These are phyloP conservation scores for Chionis minor DNA, from an alignment of 2,113 vertebrate genomes.

Conservation along the genomic window DNA sequence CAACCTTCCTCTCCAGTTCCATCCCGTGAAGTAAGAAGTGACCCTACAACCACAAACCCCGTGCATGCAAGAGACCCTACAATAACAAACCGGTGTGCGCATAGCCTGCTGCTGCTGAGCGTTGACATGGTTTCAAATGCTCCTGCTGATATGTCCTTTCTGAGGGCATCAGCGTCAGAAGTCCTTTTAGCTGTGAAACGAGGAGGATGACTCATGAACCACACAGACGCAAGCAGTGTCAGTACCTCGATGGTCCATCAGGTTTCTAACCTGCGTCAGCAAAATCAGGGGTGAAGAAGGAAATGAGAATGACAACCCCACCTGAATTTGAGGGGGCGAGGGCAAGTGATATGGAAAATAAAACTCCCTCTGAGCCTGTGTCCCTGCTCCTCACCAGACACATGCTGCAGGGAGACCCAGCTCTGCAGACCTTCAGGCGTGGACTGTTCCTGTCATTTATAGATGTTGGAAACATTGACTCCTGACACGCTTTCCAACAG, in stretches of 20 bases:
- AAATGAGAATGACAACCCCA: not conserved
- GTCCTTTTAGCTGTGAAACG: not conserved
- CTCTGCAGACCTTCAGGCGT: not conserved
- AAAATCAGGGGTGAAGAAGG: not conserved
- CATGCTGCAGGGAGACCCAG: not conserved
- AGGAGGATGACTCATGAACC: slow-evolving; percentile 25
- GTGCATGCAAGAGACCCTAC: not conserved
- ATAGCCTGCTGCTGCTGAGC: not conserved
- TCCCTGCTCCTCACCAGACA: not conserved
- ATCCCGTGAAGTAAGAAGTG: not conserved
- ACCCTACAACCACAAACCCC: not conserved
- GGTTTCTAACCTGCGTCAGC: slow-evolving; percentile 10
- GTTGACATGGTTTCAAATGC: not conserved
- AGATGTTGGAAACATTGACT: not conserved
- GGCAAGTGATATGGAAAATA: not conserved
- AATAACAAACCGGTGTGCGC: not conserved
- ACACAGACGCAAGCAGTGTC: not conserved
- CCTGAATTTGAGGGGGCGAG: not conserved
- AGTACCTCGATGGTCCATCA: not conserved
- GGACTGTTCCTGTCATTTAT: not conserved
- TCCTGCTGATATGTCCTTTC: slow-evolving; percentile 17
- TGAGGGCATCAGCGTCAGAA: not conserved
- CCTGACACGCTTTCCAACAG: fast-evolving
- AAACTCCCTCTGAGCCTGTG: not conserved
- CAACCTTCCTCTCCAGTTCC: not conserved